These are phyloP conservation scores for Orthosia incerta DNA, from an alignment of 2,888 invertebrate genomes.

Conservation along the genomic window DNA sequence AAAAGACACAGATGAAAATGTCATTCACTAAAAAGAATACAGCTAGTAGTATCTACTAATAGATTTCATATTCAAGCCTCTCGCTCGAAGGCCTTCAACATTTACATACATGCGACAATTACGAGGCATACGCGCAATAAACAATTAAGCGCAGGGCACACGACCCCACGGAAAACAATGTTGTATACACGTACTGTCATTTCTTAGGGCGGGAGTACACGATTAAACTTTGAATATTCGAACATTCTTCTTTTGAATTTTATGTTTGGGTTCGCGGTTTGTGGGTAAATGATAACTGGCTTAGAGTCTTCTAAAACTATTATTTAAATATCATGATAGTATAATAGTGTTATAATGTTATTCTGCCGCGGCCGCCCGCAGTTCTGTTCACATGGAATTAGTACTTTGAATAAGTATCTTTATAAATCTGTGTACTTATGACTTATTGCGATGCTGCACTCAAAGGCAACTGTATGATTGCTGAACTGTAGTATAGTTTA, in stretches of 20 bases:
- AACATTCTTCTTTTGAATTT: neutral
- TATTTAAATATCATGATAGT: too few species aligned
- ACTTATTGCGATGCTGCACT: neutral
- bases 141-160: slow-evolving; percentile 37
- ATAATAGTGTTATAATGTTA: too few species aligned
- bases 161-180: slow-evolving; percentile 27
- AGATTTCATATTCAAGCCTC: slow-evolving; percentile 4
- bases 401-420: too few species aligned
- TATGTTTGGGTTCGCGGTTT: too few species aligned
- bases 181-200: slow-evolving; percentile 12
- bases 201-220: slow-evolving; percentile 26
- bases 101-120: slow-evolving; percentile 47
- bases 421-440: too few species aligned
- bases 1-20: neutral
- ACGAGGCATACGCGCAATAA: slow-evolving; percentile 34
- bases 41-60: neutral
- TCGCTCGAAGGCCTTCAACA: slow-evolving; percentile 4
- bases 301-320: too few species aligned
- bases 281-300: slow-evolving; percentile 2
- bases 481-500: neutral
- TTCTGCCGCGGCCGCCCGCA: too few species aligned
- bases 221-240: slow-evolving; percentile 8
- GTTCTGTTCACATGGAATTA: too few species aligned
- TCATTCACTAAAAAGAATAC: neutral
- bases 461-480: neutral